Evolutionary conservation across 2,888 invertebrate species (phyloP).

Genomic region (Uropetala carovei): DNA sequence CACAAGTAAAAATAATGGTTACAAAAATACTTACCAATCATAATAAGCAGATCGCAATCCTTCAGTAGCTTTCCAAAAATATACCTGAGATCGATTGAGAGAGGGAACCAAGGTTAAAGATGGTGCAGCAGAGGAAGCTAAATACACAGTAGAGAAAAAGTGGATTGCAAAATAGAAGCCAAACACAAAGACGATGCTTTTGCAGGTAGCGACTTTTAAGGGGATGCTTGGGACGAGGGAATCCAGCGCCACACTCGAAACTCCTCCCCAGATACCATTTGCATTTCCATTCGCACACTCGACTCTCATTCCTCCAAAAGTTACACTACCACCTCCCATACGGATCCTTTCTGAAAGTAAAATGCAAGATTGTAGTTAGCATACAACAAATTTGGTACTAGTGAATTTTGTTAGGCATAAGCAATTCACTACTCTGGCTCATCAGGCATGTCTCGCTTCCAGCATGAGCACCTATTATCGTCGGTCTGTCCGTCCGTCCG

Average conservation of each 20-base stretch:
- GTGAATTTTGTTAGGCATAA: too few relatives aligned
- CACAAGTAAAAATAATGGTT: too few relatives aligned
- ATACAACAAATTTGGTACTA: too few relatives aligned
- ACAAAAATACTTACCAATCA: too few relatives aligned
- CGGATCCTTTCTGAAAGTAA: conserved; percentile 78
- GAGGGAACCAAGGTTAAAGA: neutral
- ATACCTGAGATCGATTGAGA: conserved; percentile 46
- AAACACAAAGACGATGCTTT: conserved; percentile 67
- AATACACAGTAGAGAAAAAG: conserved; percentile 31
- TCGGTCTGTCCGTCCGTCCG: too few relatives aligned
- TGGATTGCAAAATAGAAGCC: conserved; percentile 43
- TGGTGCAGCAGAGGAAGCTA: conserved; percentile 57
- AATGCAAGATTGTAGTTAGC: too few relatives aligned
- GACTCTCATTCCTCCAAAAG: conserved; percentile 78
- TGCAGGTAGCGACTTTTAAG: conserved; percentile 61
- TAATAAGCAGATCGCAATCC: too few relatives aligned
- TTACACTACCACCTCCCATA: conserved; percentile 93
- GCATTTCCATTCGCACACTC: conserved; percentile 90
- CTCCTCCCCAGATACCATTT: conserved; percentile 93
- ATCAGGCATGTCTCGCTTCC: too few relatives aligned
- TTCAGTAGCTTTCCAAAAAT: too few relatives aligned
- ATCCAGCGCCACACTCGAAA: conserved; percentile 95
- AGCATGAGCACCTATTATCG: too few relatives aligned
- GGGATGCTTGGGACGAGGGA: conserved; percentile 71
- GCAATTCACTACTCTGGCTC: too few relatives aligned